Conservation (phyloP, 2,797 vertebrate species). For the Tiaroga cobitis region DNA sequence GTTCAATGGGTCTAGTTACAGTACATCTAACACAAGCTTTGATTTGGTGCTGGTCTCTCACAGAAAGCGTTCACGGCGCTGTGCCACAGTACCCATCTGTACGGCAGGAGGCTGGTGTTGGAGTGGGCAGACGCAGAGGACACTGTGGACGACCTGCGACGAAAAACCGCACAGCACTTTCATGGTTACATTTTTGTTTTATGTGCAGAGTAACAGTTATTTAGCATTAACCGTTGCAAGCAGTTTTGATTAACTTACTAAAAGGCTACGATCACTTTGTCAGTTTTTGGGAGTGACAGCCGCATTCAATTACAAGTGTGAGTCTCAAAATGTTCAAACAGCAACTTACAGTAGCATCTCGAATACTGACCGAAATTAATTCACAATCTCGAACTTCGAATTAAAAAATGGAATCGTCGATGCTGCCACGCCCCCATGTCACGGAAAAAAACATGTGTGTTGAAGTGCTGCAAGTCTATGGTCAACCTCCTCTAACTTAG, state of each 20-base stretch:
- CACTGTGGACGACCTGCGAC: constrained; percentile 86
- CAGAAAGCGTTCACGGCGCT: constrained; percentile 93
- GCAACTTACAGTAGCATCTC: not conserved
- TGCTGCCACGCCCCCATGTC: no score
- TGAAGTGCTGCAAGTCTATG: no score
- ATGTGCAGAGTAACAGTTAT: not conserved
- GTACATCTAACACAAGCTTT: not conserved
- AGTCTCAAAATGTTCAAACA: not conserved
- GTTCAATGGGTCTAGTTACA: not conserved
- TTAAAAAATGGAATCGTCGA: no score
- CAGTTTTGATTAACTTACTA: not conserved
- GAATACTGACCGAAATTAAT: no score
- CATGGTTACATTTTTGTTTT: constrained; percentile 79
- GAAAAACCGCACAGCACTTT: constrained; percentile 91
- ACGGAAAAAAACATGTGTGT: no score
- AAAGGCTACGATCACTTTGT: not conserved
- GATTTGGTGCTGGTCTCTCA: not conserved
- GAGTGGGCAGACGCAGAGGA: constrained; percentile 95
- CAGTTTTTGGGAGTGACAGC: not conserved
- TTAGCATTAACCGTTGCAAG: not conserved
- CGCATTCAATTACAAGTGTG: not conserved
- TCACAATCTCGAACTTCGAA: no score
- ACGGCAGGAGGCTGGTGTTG: constrained; percentile 92
- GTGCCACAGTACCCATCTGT: constrained; percentile 98
- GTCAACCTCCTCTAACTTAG: no score